Percentiles rank a stretch among this genome's conserved stretches.
Conservation (phyloP, 2,113 vertebrate genomes). For the Aegithalos caudatus region DNA sequence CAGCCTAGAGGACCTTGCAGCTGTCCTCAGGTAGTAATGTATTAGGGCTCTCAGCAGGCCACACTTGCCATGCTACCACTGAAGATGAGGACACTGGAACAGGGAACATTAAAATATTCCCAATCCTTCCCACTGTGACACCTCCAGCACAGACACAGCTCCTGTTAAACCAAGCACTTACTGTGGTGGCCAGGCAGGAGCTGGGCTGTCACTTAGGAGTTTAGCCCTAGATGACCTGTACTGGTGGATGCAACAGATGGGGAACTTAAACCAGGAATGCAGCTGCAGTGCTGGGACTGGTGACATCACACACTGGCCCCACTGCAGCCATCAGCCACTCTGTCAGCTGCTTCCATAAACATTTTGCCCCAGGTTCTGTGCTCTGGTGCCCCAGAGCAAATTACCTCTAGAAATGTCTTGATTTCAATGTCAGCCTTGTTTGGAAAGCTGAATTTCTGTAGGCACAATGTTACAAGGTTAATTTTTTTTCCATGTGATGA, state of each 20-base stretch:
- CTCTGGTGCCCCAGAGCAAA: neutral
- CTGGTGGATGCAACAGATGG: neutral
- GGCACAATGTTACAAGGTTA: slow-evolving; percentile 44
- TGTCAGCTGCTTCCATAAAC: neutral
- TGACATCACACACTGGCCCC: neutral
- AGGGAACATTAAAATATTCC: neutral
- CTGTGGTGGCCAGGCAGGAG: neutral
- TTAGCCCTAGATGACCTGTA: neutral
- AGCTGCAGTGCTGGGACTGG: neutral
- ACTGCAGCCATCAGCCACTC: neutral
- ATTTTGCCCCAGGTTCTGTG: neutral
- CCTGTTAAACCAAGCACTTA: neutral
- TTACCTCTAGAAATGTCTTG: slow-evolving; percentile 6
- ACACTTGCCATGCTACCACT: neutral
- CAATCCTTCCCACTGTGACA: neutral
- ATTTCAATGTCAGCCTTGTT: slow-evolving; percentile 44
- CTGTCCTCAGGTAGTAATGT: neutral
- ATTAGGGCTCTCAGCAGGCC: neutral
- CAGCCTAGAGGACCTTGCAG: neutral
- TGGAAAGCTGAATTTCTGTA: slow-evolving; percentile 27
- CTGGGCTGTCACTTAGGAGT: neutral
- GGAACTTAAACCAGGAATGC: neutral
- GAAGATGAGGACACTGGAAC: neutral
- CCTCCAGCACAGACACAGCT: neutral
- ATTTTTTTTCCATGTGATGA: slow-evolving; percentile 8